These are phyloP conservation scores for Chamaetylas fuelleborni DNA, from an alignment of 2,113 vertebrate genomes.

Conservation along the genomic window DNA sequence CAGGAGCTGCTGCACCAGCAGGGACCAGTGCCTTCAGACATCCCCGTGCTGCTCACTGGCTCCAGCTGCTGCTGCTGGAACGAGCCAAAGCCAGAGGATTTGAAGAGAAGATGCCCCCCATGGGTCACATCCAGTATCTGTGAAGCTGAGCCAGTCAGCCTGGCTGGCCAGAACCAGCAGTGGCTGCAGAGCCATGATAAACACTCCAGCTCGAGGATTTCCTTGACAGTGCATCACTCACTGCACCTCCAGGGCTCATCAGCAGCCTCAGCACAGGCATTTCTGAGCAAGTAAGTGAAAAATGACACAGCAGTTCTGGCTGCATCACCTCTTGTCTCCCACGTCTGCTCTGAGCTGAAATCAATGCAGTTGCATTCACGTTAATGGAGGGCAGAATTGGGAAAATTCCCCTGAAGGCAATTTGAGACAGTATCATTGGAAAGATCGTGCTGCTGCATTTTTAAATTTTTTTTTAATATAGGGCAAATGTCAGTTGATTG, in stretches of 20 bases:
- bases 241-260: not conserved
- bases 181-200: not conserved
- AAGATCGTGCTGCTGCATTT: not conserved
- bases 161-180: not conserved
- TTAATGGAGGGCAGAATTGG: not conserved
- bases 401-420: not conserved
- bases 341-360: not conserved
- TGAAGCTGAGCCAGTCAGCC: not conserved
- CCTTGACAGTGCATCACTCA: slow-evolving; percentile 23
- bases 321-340: not conserved
- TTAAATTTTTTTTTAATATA: not conserved
- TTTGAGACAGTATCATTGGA: not conserved
- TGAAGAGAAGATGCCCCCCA: not conserved
- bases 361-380: not conserved
- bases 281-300: not conserved
- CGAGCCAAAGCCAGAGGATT: not conserved
- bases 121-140: not conserved
- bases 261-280: not conserved
- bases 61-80: not conserved
- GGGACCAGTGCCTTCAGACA: not conserved
- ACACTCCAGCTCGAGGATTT: slow-evolving; percentile 7
- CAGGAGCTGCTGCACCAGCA: not conserved
- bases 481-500: not conserved
- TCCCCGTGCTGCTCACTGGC: not conserved
- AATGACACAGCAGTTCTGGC: slow-evolving; percentile 38